Conservation (phyloP, 2,113 vertebrate genomes). For the Leucopternis melanops region DNA sequence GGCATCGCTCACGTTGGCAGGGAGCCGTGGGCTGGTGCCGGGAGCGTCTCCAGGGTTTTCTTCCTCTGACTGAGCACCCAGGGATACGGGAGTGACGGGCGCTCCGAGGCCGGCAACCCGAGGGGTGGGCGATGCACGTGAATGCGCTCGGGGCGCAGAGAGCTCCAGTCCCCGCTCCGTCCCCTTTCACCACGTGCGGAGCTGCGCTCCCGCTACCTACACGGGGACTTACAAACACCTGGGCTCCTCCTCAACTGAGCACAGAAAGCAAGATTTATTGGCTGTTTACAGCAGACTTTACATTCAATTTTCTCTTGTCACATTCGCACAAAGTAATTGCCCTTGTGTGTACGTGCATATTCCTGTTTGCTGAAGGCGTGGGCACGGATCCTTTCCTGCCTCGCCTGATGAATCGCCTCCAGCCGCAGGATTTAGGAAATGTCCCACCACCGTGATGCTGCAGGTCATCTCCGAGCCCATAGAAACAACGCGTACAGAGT, state of each 20-base stretch:
- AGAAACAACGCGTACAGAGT: rapidly evolving
- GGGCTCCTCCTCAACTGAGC: neutral
- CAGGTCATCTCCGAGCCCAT: rapidly evolving
- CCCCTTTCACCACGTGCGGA: neutral
- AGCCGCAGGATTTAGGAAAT: rapidly evolving
- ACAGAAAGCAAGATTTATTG: neutral
- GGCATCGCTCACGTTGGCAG: rapidly evolving
- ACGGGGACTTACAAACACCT: rapidly evolving
- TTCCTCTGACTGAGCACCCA: neutral
- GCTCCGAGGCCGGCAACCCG: no score
- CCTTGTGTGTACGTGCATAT: neutral
- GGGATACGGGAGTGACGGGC: rapidly evolving
- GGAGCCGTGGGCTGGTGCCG: neutral
- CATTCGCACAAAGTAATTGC: neutral
- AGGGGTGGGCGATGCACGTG: rapidly evolving
- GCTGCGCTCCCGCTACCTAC: neutral
- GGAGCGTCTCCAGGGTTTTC: neutral
- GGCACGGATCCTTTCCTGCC: neutral
- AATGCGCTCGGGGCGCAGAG: rapidly evolving
- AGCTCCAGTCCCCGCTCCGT: neutral
- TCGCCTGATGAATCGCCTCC: neutral
- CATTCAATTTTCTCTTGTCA: neutral
- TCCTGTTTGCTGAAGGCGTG: neutral
- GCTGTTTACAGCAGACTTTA: neutral
- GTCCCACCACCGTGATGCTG: rapidly evolving